Percentiles rank a stretch among this genome's conserved stretches.
Conservation (phyloP, 1,140 invertebrate genomes). For the Psix sp. region DNA sequence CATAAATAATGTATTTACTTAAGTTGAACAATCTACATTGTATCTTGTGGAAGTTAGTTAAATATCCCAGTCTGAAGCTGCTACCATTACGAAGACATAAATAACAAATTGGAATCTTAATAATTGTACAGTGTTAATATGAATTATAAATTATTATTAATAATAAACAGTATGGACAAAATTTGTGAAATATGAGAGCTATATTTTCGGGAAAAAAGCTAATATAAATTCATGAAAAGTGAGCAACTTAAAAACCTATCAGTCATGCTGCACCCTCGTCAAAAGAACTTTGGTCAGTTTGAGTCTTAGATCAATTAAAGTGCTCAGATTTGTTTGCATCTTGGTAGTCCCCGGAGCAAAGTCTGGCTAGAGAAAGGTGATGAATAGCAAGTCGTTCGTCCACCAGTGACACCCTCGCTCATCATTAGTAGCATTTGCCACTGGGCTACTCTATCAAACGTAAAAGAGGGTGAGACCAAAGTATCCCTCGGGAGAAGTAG, state of each 20-base stretch:
- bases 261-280: conserved; percentile 1
- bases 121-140: too few relatives aligned
- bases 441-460: conserved; percentile 70
- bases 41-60: too few relatives aligned
- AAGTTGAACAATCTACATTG: too few relatives aligned
- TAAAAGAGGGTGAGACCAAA: conserved; percentile 51
- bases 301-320: conserved; percentile 41
- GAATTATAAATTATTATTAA: too few relatives aligned
- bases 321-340: conserved; percentile 59
- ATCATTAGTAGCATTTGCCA: conserved; percentile 66
- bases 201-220: too few relatives aligned
- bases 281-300: conserved; percentile 1
- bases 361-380: conserved; percentile 57
- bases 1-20: too few relatives aligned
- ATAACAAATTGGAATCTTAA: too few relatives aligned
- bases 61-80: too few relatives aligned
- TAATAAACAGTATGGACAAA: too few relatives aligned
- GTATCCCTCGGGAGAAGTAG: conserved; percentile 12
- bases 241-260: conserved; percentile 5
- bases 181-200: too few relatives aligned
- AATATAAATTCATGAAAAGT: conserved; percentile 1
- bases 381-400: conserved; percentile 65
- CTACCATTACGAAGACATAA: too few relatives aligned
- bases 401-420: conserved; percentile 64
- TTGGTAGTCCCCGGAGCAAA: conserved; percentile 55